phyloP scores from a whole-genome alignment of 1,140 invertebrate genomes.

The Anoplolepis gracilipes region DNA sequence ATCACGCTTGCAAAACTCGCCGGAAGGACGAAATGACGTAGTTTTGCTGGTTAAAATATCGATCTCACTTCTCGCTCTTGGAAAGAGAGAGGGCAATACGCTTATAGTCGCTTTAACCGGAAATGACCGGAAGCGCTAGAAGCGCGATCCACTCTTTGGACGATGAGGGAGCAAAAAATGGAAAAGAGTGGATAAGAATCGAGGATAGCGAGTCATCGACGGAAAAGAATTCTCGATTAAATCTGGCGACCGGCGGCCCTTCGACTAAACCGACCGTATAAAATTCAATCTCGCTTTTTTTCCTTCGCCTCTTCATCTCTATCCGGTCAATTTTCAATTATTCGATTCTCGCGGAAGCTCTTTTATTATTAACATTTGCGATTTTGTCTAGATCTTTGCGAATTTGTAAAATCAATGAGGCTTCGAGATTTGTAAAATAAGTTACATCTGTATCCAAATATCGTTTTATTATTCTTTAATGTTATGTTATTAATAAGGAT shows the following conservation, averaged over 20 bases:
- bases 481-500: neutral
- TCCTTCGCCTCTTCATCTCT: constrained; percentile 42
- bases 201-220: neutral
- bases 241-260: constrained; percentile 63
- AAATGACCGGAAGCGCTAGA: constrained; percentile 47
- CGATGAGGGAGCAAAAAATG: constrained; percentile 31
- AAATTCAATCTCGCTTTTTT: constrained; percentile 75
- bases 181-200: constrained; percentile 24
- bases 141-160: neutral
- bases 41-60: constrained; percentile 31
- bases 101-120: constrained; percentile 35
- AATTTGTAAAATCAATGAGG: neutral
- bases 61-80: constrained; percentile 10
- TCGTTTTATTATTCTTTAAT: neutral
- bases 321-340: constrained; percentile 74
- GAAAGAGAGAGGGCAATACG: constrained; percentile 7
- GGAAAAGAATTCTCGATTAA: constrained; percentile 61
- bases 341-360: constrained; percentile 72
- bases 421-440: neutral
- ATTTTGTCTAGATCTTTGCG: neutral
- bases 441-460: neutral
- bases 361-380: constrained; percentile 64
- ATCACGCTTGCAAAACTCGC: constrained; percentile 13
- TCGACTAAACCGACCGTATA: constrained; percentile 73
- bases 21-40: constrained; percentile 20